Evolutionary conservation across 2,113 vertebrate species (phyloP).

Genomic region (Motacilla alba): DNA sequence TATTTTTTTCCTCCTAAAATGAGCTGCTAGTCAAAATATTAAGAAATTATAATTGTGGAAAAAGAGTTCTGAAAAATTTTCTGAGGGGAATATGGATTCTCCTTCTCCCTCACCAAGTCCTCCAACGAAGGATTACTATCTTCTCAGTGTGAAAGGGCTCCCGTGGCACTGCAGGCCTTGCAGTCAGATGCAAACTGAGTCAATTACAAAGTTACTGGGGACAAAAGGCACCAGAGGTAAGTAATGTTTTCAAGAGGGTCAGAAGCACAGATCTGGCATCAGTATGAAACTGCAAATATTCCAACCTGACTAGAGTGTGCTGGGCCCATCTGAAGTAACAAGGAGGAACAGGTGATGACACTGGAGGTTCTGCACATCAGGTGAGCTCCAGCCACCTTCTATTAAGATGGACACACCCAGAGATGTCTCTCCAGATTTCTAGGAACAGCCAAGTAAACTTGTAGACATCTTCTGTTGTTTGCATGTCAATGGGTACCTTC

Average conservation of each 20-base stretch:
- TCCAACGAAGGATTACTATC: not conserved
- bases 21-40: not conserved
- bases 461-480: not conserved
- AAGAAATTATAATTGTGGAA: not conserved
- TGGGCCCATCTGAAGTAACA: not conserved
- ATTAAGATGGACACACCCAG: not conserved
- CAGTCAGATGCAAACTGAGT: not conserved
- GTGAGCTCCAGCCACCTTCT: not conserved
- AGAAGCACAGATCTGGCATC: not conserved
- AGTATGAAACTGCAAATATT: not conserved
- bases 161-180: not conserved
- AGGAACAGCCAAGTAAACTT: not conserved
- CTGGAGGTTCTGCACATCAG: not conserved
- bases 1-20: not conserved
- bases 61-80: not conserved
- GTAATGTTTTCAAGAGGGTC: not conserved
- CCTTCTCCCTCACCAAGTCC: not conserved
- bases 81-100: not conserved
- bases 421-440: not conserved
- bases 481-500: not conserved
- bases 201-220: not conserved
- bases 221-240: not conserved
- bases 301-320: not conserved
- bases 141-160: not conserved
- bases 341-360: not conserved